phyloP scores from a whole-genome alignment of 2,797 vertebrate species.

The Tokudaia muenninki region DNA sequence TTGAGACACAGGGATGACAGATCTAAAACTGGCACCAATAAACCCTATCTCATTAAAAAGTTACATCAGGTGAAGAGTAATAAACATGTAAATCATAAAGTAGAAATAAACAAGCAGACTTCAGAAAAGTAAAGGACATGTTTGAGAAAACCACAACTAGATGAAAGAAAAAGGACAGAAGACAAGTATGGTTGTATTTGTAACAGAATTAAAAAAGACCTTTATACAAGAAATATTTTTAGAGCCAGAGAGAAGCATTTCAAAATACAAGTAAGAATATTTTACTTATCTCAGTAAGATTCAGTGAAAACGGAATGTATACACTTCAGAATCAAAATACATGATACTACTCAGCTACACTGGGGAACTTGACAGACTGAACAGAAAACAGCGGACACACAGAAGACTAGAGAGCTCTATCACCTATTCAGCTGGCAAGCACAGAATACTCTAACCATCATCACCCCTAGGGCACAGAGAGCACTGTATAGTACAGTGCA shows the following conservation, averaged over 20 bases:
- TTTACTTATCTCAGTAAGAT: neutral
- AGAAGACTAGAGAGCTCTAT: neutral
- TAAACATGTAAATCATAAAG: neutral
- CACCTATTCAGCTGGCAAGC: neutral
- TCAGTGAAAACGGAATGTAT: neutral
- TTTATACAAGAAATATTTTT: neutral
- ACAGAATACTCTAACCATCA: neutral
- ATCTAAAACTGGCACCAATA: neutral
- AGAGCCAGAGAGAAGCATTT: neutral
- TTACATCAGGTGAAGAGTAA: neutral
- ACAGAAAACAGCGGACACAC: neutral
- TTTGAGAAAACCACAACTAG: neutral
- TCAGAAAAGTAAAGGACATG: constrained; percentile 25
- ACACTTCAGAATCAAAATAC: neutral
- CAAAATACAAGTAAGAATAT: neutral
- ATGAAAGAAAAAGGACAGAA: neutral
- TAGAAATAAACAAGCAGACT: neutral
- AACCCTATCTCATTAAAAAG: neutral
- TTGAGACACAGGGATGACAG: neutral
- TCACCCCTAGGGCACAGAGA: neutral
- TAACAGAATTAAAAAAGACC: neutral
- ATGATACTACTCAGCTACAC: neutral
- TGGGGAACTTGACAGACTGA: neutral
- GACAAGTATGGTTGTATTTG: neutral
- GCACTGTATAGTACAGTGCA: neutral